Evolutionary conservation across 1,140 invertebrate species (phyloP), one percentile per base, ranked within the genome.

Genomic region (Pantala flavescens): DNA sequence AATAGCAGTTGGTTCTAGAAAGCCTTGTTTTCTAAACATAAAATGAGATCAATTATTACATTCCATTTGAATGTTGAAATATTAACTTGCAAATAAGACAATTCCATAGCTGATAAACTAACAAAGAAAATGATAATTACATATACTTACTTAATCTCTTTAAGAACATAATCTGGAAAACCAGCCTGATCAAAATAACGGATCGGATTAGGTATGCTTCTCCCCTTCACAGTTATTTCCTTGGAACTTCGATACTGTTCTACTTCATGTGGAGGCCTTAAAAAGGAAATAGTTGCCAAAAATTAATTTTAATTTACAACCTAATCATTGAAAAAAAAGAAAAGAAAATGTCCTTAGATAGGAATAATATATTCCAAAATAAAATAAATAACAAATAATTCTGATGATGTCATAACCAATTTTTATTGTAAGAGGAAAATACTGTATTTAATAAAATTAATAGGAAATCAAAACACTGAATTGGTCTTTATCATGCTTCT

Each of bases 1-100:
- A 82, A 95, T 97, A 10, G 93, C 84, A 24, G 95, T 97, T 14
- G 94, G 95, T 74, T 89, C 87, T 76, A 89, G 88, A 84, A 94
- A 97, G 3, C 89, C 79, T 71, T 78, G 75, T 28, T 77, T 76
- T 70, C 76, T 77, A 43, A 24, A 71, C n/a, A 75, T 71, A 7
- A 43, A 7, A 74, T 74, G 0, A 72, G 7, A 74, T 72, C 0
- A 12, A 19, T n/a, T 49, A 42, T 24, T 21, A 42, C 7, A 24
- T 71, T 21, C 10, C 10, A 71, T 9, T 21, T 11, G n/a, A 55
- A 12, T 71, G 10, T 11, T 71, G 21, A 71, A 21, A 71, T 21
- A 71, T 71, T 71, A 21, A 21, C 24, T 71, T 71, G n/a, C 24
- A 21, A 71, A 21, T 55, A 12, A 55, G n/a, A 55, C 49, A 12